Conservation (phyloP, 2,888 invertebrate genomes). For the Endotricha flammealis region DNA sequence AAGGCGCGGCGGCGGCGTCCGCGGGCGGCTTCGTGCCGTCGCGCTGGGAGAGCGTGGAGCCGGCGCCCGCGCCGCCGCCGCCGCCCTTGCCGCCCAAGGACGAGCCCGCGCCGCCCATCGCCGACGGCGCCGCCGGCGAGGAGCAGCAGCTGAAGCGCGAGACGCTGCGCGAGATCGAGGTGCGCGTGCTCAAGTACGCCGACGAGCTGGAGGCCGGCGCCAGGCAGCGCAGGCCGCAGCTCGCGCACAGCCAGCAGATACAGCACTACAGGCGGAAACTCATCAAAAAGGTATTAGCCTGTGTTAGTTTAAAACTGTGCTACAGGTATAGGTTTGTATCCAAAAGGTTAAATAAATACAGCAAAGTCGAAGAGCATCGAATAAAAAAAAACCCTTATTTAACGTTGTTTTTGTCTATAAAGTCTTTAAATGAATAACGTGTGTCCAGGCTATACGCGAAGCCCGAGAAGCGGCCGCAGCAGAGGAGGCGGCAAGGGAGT, state of each 20-base stretch:
- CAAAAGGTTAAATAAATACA: too few species aligned
- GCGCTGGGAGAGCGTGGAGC: constrained; percentile 98
- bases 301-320: too few species aligned
- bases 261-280: constrained; percentile 94
- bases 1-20: constrained; percentile 71
- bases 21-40: constrained; percentile 89
- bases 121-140: constrained; percentile 49
- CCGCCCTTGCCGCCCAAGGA: constrained; percentile 44
- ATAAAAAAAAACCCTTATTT: too few species aligned
- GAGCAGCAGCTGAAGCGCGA: constrained; percentile 80
- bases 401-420: too few species aligned
- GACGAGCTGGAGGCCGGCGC: constrained; percentile 95
- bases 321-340: too few species aligned
- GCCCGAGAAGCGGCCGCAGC: constrained; percentile 50
- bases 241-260: constrained; percentile 89
- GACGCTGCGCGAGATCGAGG: constrained; percentile 93
- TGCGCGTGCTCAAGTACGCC: constrained; percentile 96
- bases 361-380: too few species aligned
- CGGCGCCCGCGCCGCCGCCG: constrained; percentile 78
- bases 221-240: constrained; percentile 83
- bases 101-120: constrained; percentile 70
- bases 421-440: too few species aligned
- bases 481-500: constrained; percentile 36
- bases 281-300: constrained; percentile 87
- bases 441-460: constrained; percentile 58